Base-by-base conservation (phyloP, 2,888 invertebrate species). In the Galeopsomyia nigrocyanea region DNA sequence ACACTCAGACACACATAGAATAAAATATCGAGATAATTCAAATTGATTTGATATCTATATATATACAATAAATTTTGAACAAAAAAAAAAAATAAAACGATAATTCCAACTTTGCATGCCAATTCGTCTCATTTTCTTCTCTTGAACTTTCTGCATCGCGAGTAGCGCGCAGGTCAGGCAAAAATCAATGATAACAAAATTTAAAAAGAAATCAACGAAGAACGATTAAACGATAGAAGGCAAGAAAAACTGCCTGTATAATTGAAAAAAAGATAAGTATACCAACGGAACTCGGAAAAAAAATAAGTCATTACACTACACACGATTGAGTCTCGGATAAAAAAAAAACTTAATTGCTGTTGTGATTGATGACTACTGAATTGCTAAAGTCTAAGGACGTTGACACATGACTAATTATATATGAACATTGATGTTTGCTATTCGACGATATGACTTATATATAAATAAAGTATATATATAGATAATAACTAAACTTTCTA, bases 121-220 rank as follows among this genome's bases (percentile, higher is more conserved):
- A 71, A 71, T 71, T 74, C 22, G 50, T 49, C 17, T 68, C 53
- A 62, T 68, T 75, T 68, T 71, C 71, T 74, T 71, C 71, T 74
- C 68, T 74, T 61, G 57, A 61, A 71, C 51, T 67, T 64, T 68
- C 57, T 67, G 31, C 55, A 16, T 31, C 68, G 71, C 55, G 67
- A 6, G 67, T 17, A 57, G 50, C 63, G 50, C 63, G 62, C 16
- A 63, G 62, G 5, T 3, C 73, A 74, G 47, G 70, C 67, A 70
- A 67, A 13, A 70, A 68, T 69, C 31, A 58, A 47, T 21, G n/a
- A n/a, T n/a, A n/a, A n/a, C n/a, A n/a, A n/a, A 51, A 22, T 68
- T 55, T n/a, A 71, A 68, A 17, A 5, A 50, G 50, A 47, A 39
- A 39, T 5, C 1, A 39, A 10, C 13, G 39, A 39, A 39, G 1